phyloP scores from a whole-genome alignment of 2,797 vertebrate species.

The Chloroceryle amazona region DNA sequence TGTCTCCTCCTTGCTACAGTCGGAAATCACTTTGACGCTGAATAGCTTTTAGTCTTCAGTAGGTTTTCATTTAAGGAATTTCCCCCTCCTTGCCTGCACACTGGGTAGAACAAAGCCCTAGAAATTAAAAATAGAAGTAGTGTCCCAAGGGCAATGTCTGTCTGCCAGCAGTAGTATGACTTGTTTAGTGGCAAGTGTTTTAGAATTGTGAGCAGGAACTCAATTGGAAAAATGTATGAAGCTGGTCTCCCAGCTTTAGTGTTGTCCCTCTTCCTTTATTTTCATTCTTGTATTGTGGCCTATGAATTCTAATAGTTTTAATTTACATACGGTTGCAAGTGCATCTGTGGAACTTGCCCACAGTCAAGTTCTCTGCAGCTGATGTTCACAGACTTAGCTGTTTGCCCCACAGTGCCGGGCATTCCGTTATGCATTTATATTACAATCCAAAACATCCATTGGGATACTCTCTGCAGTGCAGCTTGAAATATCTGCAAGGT shows the following conservation, averaged over 20 bases:
- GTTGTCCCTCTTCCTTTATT: not conserved
- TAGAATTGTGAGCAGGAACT: constrained; percentile 31
- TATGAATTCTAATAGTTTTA: not conserved
- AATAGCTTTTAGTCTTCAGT: constrained; percentile 2
- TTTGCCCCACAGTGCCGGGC: not conserved
- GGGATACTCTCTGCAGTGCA: not conserved
- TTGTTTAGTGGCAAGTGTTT: constrained; percentile 47
- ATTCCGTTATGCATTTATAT: not conserved
- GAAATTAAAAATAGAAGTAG: constrained; percentile 67
- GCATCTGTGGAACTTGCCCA: not conserved
- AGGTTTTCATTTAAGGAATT: constrained; percentile 29
- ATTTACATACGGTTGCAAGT: not conserved
- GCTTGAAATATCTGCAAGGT: not conserved
- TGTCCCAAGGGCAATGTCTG: constrained; percentile 39
- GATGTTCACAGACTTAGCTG: not conserved
- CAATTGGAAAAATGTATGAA: constrained; percentile 36
- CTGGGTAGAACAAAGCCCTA: constrained; percentile 33
- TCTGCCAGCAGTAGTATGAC: constrained; percentile 39
- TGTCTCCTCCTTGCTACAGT: not conserved
- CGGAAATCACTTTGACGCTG: not conserved
- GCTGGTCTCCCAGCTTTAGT: not conserved
- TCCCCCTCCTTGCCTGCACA: not conserved
- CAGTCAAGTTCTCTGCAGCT: not conserved
- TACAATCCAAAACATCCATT: not conserved
- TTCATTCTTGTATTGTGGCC: not conserved